Evolutionary conservation across 2,888 invertebrate species (phyloP).

Genomic region (Scaeva pyrastri): DNA sequence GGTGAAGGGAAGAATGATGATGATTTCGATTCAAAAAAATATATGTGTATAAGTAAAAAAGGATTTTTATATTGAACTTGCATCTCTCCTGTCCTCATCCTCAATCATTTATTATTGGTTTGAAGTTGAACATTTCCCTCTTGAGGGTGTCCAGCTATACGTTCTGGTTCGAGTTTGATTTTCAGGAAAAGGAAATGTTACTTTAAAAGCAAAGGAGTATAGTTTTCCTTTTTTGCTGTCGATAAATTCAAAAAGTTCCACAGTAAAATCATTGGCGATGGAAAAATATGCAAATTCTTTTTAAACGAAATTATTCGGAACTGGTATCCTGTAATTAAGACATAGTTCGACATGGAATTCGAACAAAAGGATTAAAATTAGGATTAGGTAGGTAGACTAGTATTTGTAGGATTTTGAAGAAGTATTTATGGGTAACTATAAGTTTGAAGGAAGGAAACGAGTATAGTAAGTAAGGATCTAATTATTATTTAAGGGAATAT

Average conservation of each 20-base stretch:
- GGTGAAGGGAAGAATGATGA: neutral
- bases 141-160: neutral
- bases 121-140: conserved; percentile 9
- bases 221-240: neutral
- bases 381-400: neutral
- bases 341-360: neutral
- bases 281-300: conserved; percentile 9
- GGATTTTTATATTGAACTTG: neutral
- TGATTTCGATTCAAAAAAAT: neutral
- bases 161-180: neutral
- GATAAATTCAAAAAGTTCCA: neutral
- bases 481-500: too few relatives aligned
- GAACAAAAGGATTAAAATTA: neutral
- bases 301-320: neutral
- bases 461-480: too few relatives aligned
- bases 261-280: neutral
- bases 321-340: neutral
- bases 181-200: neutral
- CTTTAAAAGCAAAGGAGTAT: neutral
- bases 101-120: conserved; percentile 23
- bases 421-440: neutral
- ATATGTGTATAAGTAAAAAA: too few relatives aligned
- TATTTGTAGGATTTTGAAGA: neutral
- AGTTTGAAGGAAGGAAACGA: too few relatives aligned
- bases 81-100: neutral